Conservation (phyloP, 2,113 vertebrate species). For the Apteryx owenii region DNA sequence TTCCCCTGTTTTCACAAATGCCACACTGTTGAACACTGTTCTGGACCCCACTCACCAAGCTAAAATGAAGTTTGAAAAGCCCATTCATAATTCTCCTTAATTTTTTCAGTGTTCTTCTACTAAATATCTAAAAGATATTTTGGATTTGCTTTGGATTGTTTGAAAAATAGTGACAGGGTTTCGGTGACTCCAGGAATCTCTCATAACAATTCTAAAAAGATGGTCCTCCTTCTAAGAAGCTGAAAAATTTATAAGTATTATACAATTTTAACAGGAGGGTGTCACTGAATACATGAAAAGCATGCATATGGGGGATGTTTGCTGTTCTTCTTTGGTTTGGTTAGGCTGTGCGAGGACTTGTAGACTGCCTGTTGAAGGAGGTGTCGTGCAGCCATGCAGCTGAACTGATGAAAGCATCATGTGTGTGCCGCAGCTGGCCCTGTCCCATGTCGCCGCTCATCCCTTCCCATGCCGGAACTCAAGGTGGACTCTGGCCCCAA, state of each 20-base stretch:
- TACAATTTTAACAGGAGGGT: not conserved
- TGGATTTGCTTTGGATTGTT: not conserved
- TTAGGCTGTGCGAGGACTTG: not conserved
- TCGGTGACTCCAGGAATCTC: not conserved
- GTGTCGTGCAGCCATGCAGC: not conserved
- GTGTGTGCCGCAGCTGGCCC: not conserved
- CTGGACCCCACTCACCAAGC: not conserved
- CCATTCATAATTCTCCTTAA: not conserved
- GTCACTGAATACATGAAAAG: not conserved
- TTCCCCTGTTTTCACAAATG: not conserved
- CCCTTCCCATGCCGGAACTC: not conserved
- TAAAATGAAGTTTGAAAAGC: not conserved
- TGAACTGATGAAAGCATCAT: not conserved
- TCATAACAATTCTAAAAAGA: not conserved
- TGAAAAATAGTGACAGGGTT: not conserved
- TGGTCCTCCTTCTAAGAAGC: not conserved
- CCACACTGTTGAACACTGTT: not conserved
- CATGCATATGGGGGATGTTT: not conserved
- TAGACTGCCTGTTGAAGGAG: rapidly evolving
- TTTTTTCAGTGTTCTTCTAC: not conserved
- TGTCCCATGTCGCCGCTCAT: not conserved
- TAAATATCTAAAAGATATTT: not conserved
- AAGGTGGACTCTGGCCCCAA: rapidly evolving
- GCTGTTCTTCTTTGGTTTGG: not conserved
- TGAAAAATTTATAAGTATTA: not conserved